Evolutionary conservation across 2,797 vertebrate species (phyloP).

Genomic region (Vespertilio murinus): DNA sequence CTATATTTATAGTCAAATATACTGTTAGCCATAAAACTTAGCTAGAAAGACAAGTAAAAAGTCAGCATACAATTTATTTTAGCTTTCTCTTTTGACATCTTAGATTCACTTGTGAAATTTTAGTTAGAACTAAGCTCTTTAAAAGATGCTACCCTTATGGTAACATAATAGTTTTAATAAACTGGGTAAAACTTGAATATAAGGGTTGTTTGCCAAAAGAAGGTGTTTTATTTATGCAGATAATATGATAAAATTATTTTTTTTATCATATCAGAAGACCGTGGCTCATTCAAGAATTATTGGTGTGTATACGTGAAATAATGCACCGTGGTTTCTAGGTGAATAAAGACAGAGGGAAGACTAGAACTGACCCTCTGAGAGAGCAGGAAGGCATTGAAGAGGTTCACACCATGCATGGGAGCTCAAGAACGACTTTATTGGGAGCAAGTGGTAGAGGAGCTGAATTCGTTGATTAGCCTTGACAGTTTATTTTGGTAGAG

Average conservation of each 20-base stretch:
- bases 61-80: neutral
- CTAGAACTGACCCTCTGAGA: neutral
- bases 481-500: neutral
- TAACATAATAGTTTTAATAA: neutral
- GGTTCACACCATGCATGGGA: neutral
- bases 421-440: neutral
- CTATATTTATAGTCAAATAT: neutral
- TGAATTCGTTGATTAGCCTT: neutral
- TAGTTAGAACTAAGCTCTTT: slow-evolving; percentile 14
- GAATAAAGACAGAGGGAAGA: neutral
- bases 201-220: neutral
- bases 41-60: neutral
- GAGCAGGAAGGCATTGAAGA: neutral
- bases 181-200: neutral
- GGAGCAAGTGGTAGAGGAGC: neutral
- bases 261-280: neutral
- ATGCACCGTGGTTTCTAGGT: neutral
- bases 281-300: neutral
- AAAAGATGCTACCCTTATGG: neutral
- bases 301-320: neutral
- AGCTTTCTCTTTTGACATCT: neutral
- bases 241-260: neutral
- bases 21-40: neutral
- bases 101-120: neutral
- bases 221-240: neutral